Evolutionary conservation across 1,140 invertebrate genomes (phyloP), one percentile per base, ranked within the genome.

Genomic region (Drosophila bocqueti): DNA sequence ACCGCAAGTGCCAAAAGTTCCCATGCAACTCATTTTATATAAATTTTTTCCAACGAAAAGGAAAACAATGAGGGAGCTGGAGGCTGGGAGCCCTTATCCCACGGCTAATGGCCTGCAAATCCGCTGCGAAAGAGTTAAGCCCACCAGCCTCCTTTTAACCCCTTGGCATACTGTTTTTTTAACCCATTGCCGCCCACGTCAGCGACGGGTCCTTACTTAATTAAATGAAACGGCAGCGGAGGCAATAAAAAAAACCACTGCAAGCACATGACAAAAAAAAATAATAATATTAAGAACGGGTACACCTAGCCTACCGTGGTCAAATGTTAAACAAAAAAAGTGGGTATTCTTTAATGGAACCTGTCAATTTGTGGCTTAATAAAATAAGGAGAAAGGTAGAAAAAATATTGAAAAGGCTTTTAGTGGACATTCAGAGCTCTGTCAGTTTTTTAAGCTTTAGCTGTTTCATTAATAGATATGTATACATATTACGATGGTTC

Each of bases 1-100:
- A 79, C 85, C 85, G 45, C 85, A 90, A 90, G 75, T 85, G 85
- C 75, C 85, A 85, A 85, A 90, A 87, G 65, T 84, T 81, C 40
- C 21, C 62, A 59, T 50, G 45, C 65, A 78, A 43, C 81, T 81
- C 84, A 84, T 90, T 90, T 90, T 90, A 76, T 73, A 74, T 69
- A 69, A 49, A 77, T 55, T 55, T 55, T 36, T 52, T 81, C 81
- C 42, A 63, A 40, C 43, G 31, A 15, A n/a, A 43, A 54, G 43
- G 50, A 73, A 67, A 26, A 42, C 52, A 45, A 45, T 26, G 31
- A 58, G 36, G 71, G 46, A 55, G 29, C 29, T 31, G 29, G 29
- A 7, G 7, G 29, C 29, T 31, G 29, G 29, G 7, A 31, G 45
- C 24, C 16, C 9, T 29, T 49, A 24, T 24, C 38, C 15, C 52